Conservation (phyloP, 2,113 vertebrate species). For the Pluvialis apricaria region DNA sequence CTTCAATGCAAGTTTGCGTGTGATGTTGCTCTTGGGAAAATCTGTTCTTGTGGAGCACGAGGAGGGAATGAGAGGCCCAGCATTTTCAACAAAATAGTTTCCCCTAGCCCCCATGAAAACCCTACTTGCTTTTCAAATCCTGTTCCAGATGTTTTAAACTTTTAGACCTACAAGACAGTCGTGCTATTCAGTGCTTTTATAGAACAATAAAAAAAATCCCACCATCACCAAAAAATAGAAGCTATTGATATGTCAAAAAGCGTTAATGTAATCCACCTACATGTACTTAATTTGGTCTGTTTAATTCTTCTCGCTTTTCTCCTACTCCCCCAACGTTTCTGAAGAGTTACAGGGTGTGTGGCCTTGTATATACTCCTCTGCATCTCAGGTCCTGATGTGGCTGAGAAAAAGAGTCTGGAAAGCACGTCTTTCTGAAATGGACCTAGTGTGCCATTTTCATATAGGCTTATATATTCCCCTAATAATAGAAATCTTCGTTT, state of each 20-base stretch:
- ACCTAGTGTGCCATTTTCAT: background rate
- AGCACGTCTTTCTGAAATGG: background rate
- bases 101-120: background rate
- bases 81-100: background rate
- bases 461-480: background rate
- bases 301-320: background rate
- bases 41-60: background rate
- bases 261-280: slow-evolving; percentile 48
- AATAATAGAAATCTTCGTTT: background rate
- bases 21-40: background rate
- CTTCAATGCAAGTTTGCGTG: background rate
- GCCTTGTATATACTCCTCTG: background rate
- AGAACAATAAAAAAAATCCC: background rate
- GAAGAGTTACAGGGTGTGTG: background rate
- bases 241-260: slow-evolving; percentile 1
- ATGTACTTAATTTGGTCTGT: background rate
- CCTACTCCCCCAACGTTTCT: background rate
- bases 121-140: background rate
- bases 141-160: background rate
- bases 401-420: background rate
- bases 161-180: background rate
- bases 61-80: background rate
- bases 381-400: background rate
- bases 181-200: background rate
- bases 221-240: background rate